Conservation (phyloP, 2,113 vertebrate genomes). For the Notarius lentiginosus region DNA sequence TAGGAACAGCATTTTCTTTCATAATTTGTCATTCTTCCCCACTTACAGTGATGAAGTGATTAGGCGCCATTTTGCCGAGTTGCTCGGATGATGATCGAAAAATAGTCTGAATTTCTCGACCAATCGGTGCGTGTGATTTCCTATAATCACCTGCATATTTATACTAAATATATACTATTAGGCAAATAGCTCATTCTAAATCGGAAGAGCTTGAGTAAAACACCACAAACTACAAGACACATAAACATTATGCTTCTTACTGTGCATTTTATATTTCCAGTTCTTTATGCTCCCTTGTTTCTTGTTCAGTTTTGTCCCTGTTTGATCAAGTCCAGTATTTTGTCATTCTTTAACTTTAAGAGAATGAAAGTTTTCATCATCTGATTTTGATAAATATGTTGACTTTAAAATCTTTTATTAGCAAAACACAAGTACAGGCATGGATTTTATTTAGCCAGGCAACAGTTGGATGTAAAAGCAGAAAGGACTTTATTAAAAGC, state of each 20-base stretch:
- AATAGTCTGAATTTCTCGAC: too few relatives aligned
- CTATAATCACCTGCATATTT: too few relatives aligned
- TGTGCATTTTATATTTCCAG: not conserved
- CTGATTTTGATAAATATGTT: slow-evolving; percentile 9
- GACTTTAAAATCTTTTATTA: not conserved
- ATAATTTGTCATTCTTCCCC: too few relatives aligned
- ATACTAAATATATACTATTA: not conserved
- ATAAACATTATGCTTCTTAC: too few relatives aligned
- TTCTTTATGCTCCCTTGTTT: not conserved
- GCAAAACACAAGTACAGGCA: not conserved
- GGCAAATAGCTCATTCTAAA: not conserved
- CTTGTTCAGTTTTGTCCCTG: not conserved
- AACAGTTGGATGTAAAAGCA: too few relatives aligned
- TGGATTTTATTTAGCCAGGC: not conserved
- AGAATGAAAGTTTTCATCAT: not conserved
- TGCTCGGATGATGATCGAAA: too few relatives aligned
- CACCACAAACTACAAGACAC: not conserved
- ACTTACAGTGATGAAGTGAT: too few relatives aligned
- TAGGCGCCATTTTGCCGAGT: too few relatives aligned
- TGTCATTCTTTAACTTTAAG: not conserved
- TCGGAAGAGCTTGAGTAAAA: not conserved
- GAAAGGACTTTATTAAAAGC: too few relatives aligned
- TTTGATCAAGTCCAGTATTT: not conserved
- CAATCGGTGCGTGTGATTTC: too few relatives aligned
- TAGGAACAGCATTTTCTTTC: too few relatives aligned